These are phyloP conservation scores for Palythoa heliodiscus DNA, from an alignment of 92 coral and sea anemone genomes.

Conservation along the genomic window DNA sequence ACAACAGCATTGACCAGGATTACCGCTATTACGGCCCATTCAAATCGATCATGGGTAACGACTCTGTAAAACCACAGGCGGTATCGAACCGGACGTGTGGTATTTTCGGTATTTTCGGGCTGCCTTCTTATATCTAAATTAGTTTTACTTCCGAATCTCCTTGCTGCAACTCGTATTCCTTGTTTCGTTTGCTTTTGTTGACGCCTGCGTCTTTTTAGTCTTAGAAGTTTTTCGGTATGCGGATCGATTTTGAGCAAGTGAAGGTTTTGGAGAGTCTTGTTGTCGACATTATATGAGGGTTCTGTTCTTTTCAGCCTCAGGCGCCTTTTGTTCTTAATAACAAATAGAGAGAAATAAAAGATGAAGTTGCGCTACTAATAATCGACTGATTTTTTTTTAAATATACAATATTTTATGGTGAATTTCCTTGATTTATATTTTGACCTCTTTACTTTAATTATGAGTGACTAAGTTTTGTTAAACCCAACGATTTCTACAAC, in stretches of 20 bases:
- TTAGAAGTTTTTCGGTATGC: conserved; percentile 36
- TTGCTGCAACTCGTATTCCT: conserved; percentile 21
- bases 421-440: too few relatives aligned
- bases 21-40: conserved; percentile 36
- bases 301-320: conserved; percentile 7
- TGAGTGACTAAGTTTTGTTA: too few relatives aligned
- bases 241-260: conserved; percentile 32
- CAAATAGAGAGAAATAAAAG: background rate
- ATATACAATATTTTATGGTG: too few relatives aligned
- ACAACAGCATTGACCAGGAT: conserved; percentile 49
- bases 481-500: too few relatives aligned
- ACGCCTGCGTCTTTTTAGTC: conserved; percentile 32
- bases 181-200: conserved; percentile 17
- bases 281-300: conserved; percentile 21
- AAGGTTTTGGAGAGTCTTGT: conserved; percentile 6
- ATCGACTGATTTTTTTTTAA: too few relatives aligned
- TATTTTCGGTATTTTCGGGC: background rate
- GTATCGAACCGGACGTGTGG: background rate
- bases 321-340: conserved; percentile 6
- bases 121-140: background rate
- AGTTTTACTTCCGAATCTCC: background rate
- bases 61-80: conserved; percentile 1
- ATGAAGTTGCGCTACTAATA: background rate
- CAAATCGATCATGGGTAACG: conserved; percentile 48
- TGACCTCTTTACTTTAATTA: too few relatives aligned